Conservation (phyloP, 2,113 vertebrate genomes). For the Stegastes partitus region DNA sequence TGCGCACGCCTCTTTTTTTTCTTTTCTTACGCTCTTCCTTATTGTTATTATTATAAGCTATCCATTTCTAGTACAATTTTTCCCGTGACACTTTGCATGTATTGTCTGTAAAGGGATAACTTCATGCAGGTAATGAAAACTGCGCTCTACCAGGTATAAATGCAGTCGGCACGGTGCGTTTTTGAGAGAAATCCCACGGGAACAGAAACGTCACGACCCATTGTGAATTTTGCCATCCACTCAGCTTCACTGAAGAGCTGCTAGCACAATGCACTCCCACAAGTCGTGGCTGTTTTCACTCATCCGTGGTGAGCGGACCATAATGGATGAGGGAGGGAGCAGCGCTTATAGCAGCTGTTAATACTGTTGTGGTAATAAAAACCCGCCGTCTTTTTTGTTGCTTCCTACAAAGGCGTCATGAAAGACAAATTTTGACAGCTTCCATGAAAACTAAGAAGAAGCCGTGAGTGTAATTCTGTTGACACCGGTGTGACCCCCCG, state of each 20-base stretch:
- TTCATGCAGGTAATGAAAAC: neutral
- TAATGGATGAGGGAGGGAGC: constrained; percentile 23
- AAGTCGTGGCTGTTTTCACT: constrained; percentile 44
- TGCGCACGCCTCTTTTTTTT: neutral
- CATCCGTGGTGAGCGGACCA: constrained; percentile 21
- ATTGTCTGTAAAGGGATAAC: neutral
- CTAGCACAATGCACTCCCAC: constrained; percentile 32
- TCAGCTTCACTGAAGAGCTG: constrained; percentile 26
- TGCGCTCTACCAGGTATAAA: constrained; percentile 17
- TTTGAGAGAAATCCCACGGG: constrained; percentile 26
- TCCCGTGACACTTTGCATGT: neutral
- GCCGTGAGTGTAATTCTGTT: constrained; percentile 1
- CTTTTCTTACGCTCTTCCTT: neutral
- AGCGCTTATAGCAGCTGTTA: constrained; percentile 44
- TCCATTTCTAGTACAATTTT: neutral
- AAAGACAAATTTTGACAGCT: constrained; percentile 32
- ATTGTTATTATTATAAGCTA: neutral
- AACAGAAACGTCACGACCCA: neutral
- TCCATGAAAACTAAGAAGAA: constrained; percentile 10
- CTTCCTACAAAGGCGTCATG: neutral
- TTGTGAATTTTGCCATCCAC: constrained; percentile 31
- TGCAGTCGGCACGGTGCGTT: neutral
- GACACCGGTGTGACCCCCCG: neutral
- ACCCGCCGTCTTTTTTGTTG: constrained; percentile 47
- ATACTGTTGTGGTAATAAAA: constrained; percentile 48